Evolutionary conservation across 2,888 invertebrate genomes (phyloP), one percentile per base, ranked within the genome.

Genomic region (Lordiphosa andalusiaca): DNA sequence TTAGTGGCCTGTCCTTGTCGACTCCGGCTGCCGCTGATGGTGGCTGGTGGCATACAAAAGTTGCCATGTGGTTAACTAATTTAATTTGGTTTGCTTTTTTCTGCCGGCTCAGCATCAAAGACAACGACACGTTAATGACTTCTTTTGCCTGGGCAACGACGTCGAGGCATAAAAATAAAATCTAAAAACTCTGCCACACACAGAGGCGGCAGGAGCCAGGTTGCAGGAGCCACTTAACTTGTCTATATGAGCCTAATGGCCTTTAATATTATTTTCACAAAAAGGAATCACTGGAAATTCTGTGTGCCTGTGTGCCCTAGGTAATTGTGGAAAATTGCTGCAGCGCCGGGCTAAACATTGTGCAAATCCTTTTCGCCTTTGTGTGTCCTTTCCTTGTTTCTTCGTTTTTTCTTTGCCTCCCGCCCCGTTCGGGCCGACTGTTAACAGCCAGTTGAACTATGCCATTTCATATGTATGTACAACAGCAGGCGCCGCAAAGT

Each of bases 241-340:
- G 88, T 88, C 88, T 88, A 87, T 88, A 88, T 86, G 88, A 87
- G 88, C 88, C 88, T 88, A 88, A 88, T 88, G 88, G 88, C 84
- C 87, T 88, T 86, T 88, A 87, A 83, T 86, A 85, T 85, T 81
- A 73, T 83, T 84, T 77, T 77, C 77, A 81, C 73, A 82, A 67
- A 67, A 81, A 62, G 63, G 84, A 82, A 82, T 71, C 80, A 77
- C 71, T 73, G 87, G 70, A 84, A 77, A 86, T 65, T 64, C 60
- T 69, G 58, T 78, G 71, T 64, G 75, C 64, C 64, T 69, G 58
- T 82, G 73, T 64, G 75, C 64, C 64, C 70, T 70, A 69, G 83
- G 85, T 87, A 88, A 88, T 86, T 86, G 86, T 73, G 71, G 78
- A 71, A 84, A 85, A 86, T 83, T 85, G 81, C 86, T 84, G 69